Evolutionary conservation across 2,888 invertebrate species (phyloP).

Genomic region (Pandemis corylana): DNA sequence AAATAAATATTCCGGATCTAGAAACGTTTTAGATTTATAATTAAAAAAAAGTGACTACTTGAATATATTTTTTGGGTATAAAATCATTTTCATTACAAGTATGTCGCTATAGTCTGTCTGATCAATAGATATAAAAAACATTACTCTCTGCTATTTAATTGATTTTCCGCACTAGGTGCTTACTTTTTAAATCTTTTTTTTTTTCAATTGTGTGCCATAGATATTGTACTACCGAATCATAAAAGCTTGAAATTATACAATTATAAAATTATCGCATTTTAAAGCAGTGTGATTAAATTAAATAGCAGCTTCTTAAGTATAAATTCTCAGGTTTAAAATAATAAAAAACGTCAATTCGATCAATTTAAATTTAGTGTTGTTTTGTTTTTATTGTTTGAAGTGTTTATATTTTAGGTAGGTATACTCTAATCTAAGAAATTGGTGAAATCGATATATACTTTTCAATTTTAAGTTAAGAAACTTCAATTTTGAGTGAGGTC

Average conservation of each 20-base stretch:
- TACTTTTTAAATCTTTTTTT: background rate
- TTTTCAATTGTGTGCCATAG: slow-evolving; percentile 23
- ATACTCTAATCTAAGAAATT: background rate
- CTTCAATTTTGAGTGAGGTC: too few species aligned
- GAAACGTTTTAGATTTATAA: background rate
- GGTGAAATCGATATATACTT: background rate
- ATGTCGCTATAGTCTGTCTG: background rate
- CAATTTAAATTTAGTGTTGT: slow-evolving; percentile 3
- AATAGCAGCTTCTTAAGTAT: slow-evolving; percentile 3
- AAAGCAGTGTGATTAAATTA: background rate
- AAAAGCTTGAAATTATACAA: background rate
- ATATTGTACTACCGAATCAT: background rate
- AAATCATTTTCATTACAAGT: too few species aligned
- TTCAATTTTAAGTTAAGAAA: background rate
- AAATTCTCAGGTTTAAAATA: background rate
- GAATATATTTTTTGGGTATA: background rate
- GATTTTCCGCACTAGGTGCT: background rate
- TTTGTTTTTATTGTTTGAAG: slow-evolving; percentile 3
- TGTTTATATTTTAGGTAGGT: background rate
- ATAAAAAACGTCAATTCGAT: slow-evolving; percentile 11
- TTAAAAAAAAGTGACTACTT: background rate
- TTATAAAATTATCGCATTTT: background rate
- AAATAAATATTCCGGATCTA: background rate
- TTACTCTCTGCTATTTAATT: slow-evolving; percentile 9
- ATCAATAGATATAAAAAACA: background rate